A percentile compares a stretch with the other conserved stretches of the same genome.
phyloP scores from a whole-genome alignment of 2,113 vertebrate genomes.

The Nymphicus hollandicus region DNA sequence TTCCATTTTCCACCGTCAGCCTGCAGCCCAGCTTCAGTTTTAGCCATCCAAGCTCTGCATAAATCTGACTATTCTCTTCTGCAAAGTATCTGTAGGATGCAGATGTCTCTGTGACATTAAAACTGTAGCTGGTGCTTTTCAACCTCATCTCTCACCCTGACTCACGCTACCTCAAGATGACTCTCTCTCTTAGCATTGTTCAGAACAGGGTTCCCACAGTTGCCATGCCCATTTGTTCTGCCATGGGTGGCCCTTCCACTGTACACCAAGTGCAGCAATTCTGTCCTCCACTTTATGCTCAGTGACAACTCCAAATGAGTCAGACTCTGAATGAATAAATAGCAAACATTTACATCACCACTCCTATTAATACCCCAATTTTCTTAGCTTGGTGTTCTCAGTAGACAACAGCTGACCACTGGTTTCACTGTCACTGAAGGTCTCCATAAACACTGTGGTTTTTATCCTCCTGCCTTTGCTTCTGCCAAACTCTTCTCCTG shows the following conservation, averaged over 20 bases:
- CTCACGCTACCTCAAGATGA: not conserved
- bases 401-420: not conserved
- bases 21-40: not conserved
- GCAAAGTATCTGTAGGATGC: not conserved
- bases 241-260: not conserved
- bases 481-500: not conserved
- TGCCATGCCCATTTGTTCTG: not conserved
- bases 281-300: not conserved
- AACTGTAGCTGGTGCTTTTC: not conserved
- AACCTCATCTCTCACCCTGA: not conserved
- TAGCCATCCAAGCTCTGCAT: not conserved
- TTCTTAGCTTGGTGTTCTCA: not conserved
- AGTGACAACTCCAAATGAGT: not conserved
- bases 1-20: not conserved
- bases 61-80: not conserved
- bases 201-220: not conserved
- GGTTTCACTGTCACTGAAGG: not conserved
- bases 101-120: not conserved
- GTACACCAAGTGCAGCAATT: not conserved
- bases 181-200: not conserved
- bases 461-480: not conserved
- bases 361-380: not conserved
- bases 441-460: not conserved
- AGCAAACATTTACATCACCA: not conserved
- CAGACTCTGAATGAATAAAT: not conserved